Conservation (phyloP, 2,797 vertebrate species). For the Poecilia gillii region DNA sequence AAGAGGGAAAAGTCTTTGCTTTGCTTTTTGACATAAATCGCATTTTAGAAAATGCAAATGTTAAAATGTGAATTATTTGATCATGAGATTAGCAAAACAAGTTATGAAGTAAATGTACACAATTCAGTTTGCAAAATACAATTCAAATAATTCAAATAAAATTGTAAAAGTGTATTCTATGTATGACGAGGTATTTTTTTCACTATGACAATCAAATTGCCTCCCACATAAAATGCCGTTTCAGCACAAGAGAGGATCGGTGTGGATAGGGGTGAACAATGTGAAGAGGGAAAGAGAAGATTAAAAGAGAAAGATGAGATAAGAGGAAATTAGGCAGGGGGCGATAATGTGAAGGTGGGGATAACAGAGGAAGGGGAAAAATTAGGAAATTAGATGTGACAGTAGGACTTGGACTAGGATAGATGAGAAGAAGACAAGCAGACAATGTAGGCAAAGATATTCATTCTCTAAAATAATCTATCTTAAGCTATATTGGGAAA, state of each 20-base stretch:
- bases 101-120: not conserved
- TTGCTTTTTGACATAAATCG: constrained; percentile 16
- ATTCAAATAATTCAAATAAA: not conserved
- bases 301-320: constrained; percentile 20
- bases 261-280: constrained; percentile 18
- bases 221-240: constrained; percentile 50
- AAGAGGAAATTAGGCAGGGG: constrained; percentile 13
- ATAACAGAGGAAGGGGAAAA: not conserved
- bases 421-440: constrained; percentile 6
- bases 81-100: not conserved
- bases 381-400: constrained; percentile 14
- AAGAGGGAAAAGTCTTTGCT: constrained; percentile 8
- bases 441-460: not conserved
- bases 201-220: constrained; percentile 34
- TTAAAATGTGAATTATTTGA: not conserved
- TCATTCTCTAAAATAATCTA: not conserved
- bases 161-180: not conserved
- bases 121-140: not conserved
- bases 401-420: not conserved
- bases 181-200: not conserved
- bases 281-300: constrained; percentile 39
- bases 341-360: constrained; percentile 25
- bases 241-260: constrained; percentile 31
- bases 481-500: not conserved
- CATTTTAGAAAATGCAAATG: not conserved